phyloP scores from a whole-genome alignment of 37 sponge, comb jelly and placozoan species.

The Halisarca cf. caerulea region DNA sequence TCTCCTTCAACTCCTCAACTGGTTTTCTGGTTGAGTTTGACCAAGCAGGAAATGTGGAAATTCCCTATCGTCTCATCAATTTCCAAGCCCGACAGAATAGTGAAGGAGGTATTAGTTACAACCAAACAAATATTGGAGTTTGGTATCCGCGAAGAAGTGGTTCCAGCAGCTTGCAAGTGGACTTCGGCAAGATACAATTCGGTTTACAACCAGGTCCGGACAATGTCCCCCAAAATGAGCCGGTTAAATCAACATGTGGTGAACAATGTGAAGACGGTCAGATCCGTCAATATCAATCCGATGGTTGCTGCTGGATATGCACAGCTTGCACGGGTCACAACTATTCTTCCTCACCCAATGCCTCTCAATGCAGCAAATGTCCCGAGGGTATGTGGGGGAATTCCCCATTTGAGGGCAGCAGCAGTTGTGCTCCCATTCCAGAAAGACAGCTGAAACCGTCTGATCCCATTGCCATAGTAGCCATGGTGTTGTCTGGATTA shows the following conservation, averaged over 20 bases:
- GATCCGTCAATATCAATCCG: conserved; percentile 1
- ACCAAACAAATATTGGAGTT: conserved; percentile 30
- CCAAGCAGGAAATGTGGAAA: conserved; percentile 46
- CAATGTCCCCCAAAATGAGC: not conserved
- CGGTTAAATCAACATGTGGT: conserved; percentile 50
- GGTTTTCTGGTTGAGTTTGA: conserved; percentile 64
- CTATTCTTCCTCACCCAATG: conserved; percentile 28
- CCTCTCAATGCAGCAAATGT: conserved; percentile 56
- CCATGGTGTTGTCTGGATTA: conserved; percentile 42
- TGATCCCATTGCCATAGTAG: conserved; percentile 50
- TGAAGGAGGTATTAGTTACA: not conserved
- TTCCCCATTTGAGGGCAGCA: conserved; percentile 58
- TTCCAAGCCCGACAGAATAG: conserved; percentile 38
- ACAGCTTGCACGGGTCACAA: conserved; percentile 53
- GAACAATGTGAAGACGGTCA: conserved; percentile 51
- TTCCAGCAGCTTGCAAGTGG: not conserved
- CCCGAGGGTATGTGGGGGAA: conserved; percentile 59
- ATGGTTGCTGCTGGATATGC: conserved; percentile 76
- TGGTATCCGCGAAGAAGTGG: conserved; percentile 40
- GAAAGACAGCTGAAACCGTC: conserved; percentile 4
- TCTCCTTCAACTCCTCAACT: conserved; percentile 50
- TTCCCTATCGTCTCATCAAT: conserved; percentile 63
- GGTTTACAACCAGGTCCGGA: conserved; percentile 21
- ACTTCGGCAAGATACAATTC: conserved; percentile 37
- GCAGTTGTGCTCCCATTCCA: conserved; percentile 34